Evolutionary conservation across 30 jellyfish, hydroid and myxozoan genomes (phyloP).

Genomic region (Aurelia aurita): DNA sequence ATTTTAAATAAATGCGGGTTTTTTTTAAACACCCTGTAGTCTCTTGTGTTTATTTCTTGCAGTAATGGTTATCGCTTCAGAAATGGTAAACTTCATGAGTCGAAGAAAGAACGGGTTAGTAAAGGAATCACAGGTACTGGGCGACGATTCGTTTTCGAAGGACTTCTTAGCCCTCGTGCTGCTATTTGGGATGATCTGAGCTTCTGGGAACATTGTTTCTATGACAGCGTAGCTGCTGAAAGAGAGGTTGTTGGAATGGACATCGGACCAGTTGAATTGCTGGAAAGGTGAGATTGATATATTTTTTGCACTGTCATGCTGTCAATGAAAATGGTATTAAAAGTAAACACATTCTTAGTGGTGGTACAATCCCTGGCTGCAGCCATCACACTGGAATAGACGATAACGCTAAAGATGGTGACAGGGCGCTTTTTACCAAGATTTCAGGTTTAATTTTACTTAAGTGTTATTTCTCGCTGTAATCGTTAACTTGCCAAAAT

Average conservation of each 20-base stretch:
- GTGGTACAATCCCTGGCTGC: too few relatives aligned
- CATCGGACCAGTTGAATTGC: constrained; percentile 79
- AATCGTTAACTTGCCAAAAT: too few relatives aligned
- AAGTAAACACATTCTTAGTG: too few relatives aligned
- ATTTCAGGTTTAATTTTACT: too few relatives aligned
- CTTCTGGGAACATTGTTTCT: constrained; percentile 90
- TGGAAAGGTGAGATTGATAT: constrained; percentile 80
- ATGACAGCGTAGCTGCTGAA: constrained; percentile 94
- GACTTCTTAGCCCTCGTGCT: constrained; percentile 78
- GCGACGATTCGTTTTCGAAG: constrained; percentile 89
- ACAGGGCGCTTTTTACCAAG: too few relatives aligned
- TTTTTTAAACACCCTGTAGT: too few relatives aligned
- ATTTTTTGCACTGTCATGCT: too few relatives aligned
- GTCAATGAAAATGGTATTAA: too few relatives aligned
- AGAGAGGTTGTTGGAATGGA: constrained; percentile 95
- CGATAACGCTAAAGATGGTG: too few relatives aligned
- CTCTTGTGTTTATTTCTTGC: background rate
- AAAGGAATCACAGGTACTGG: constrained; percentile 96
- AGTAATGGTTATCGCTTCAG: constrained; percentile 81
- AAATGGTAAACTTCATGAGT: constrained; percentile 49
- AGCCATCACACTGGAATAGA: too few relatives aligned
- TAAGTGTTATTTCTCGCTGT: too few relatives aligned
- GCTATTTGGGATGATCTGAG: constrained; percentile 87
- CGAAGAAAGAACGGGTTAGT: constrained; percentile 85
- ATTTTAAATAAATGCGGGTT: too few relatives aligned